Conservation (phyloP, 2,888 invertebrate species). For the Melanostoma scalare region DNA sequence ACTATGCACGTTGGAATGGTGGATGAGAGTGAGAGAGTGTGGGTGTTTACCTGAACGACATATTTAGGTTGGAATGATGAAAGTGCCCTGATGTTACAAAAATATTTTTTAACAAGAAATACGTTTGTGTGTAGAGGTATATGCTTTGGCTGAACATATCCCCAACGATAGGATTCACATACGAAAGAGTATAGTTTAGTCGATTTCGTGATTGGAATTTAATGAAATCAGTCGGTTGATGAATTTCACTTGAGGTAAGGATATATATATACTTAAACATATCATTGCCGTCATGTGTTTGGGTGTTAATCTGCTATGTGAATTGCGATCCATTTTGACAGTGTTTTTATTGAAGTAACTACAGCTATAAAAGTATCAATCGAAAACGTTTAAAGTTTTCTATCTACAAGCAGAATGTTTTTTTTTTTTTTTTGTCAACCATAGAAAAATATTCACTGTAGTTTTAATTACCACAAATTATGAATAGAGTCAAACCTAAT, state of each 20-base stretch:
- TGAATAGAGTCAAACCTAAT: no score
- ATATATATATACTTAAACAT: not conserved
- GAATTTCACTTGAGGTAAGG: not conserved
- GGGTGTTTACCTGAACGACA: slow-evolving; percentile 9
- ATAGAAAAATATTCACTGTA: no score
- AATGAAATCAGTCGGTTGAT: not conserved
- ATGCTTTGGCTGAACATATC: not conserved
- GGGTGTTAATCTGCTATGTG: no score
- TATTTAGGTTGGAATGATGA: slow-evolving; percentile 26
- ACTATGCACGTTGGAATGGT: slow-evolving; percentile 33
- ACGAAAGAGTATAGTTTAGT: slow-evolving; percentile 6
- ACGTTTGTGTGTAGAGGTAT: no score
- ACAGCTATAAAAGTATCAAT: no score
- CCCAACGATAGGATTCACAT: slow-evolving; percentile 5
- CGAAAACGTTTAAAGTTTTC: no score
- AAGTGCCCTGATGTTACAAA: slow-evolving; percentile 25
- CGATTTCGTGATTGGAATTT: slow-evolving; percentile 4
- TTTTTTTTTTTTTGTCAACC: no score
- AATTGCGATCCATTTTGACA: no score
- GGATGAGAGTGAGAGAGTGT: not conserved
- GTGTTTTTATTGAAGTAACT: no score
- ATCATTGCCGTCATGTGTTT: no score
- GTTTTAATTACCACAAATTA: no score
- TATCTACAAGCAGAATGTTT: no score
- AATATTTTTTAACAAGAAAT: not conserved